Evolutionary conservation across 1,140 invertebrate genomes (phyloP).

Genomic region (Drosophila bifasciata): DNA sequence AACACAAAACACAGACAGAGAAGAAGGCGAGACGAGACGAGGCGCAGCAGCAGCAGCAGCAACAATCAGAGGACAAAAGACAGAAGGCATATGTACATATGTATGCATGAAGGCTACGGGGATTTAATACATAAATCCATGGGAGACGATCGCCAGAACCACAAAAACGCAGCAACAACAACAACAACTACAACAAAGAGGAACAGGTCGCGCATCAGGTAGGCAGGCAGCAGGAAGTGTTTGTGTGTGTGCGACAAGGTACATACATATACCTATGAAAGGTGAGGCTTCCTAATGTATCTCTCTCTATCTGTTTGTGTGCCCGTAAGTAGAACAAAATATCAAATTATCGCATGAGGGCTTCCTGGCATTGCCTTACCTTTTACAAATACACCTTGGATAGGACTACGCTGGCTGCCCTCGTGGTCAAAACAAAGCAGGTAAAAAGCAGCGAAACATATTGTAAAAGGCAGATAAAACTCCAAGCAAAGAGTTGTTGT

Average conservation of each 20-base stretch:
- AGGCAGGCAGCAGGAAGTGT: slow-evolving; percentile 40
- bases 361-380: background rate
- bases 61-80: slow-evolving; percentile 20
- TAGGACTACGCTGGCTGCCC: too few species aligned
- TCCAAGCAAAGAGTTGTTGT: too few species aligned
- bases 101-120: slow-evolving; percentile 47
- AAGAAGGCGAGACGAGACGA: background rate
- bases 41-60: slow-evolving; percentile 8
- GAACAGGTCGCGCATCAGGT: too few species aligned
- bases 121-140: slow-evolving; percentile 63
- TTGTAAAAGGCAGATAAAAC: slow-evolving; percentile 12
- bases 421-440: slow-evolving; percentile 55
- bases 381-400: too few species aligned
- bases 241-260: slow-evolving; percentile 19
- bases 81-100: slow-evolving; percentile 45
- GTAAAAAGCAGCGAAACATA: slow-evolving; percentile 18
- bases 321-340: too few species aligned
- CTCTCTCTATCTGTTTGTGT: background rate
- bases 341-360: too few species aligned
- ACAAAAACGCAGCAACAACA: slow-evolving; percentile 49
- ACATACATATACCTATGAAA: background rate
- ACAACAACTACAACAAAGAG: slow-evolving; percentile 6
- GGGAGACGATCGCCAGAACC: slow-evolving; percentile 58
- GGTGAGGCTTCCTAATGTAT: slow-evolving; percentile 35
- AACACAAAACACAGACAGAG: slow-evolving; percentile 50